Base-by-base conservation (phyloP, 2,113 vertebrate genomes). In the Orcinus orca region DNA sequence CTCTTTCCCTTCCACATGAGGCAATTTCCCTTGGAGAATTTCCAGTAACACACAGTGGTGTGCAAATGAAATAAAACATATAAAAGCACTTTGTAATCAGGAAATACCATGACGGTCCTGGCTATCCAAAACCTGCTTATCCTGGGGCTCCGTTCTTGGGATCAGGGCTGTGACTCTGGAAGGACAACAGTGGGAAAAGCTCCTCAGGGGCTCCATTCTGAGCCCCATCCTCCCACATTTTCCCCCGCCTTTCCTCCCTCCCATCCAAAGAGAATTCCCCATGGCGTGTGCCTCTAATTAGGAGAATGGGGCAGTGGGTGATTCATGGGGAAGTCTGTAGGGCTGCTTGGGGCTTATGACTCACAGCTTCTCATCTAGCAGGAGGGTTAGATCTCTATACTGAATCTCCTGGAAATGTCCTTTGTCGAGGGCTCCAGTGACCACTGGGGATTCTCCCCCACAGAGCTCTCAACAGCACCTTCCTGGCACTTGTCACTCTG, bases 251-350 rank as follows among this genome's bases (percentile, higher is more conserved):
- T 82, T 94, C 73, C 86, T 93, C 85, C 55, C 82, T 88, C 29
- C 68, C 20, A 15, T 79, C 67, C 0, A 21, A 44, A 81, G 20
- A 97, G 89, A 97, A 96, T 87, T 95, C 62, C 93, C 96, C 95
- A 0, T 12, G 20, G 55, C 31, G 6, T 74, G 88, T 33, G 90
- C 47, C 58, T 74, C 44, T 63, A 38, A 21, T 2, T 47, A 15
- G 36, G 55, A 79, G 90, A 63, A 47, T n/a, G 55, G 41, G 77
- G 95, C 67, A 44, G 94, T 29, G 38, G 58, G 76, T 97, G 96
- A 98, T 94, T 97, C 98, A 95, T 41, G 82, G 97, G 96, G 96
- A 98, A 97, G 95, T 97, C 95, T 96, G 93, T 9, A 71, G 95
- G 67, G 47, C 81, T 10, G 41, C 84, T 83, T n/a, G 79, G 82